Conservation (phyloP, 2,113 vertebrate species). For the Pelusios castaneus region DNA sequence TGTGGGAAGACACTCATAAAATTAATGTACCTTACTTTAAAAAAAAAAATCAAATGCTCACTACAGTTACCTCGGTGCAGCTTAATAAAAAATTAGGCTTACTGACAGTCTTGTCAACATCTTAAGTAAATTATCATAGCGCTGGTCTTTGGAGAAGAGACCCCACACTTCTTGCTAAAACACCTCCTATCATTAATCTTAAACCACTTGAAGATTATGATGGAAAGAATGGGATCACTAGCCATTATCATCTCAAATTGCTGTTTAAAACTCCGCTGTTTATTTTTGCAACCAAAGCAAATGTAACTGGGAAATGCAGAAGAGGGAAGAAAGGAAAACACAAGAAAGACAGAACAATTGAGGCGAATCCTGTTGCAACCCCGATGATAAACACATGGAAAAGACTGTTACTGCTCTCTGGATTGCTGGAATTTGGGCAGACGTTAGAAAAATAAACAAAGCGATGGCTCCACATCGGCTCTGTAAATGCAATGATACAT, state of each 20-base stretch:
- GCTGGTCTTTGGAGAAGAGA: conserved; percentile 79
- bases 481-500: conserved; percentile 2
- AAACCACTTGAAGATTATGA: conserved; percentile 91
- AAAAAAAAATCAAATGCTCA: conserved; percentile 55
- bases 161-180: conserved; percentile 69
- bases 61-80: conserved; percentile 23
- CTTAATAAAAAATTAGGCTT: conserved; percentile 74
- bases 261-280: conserved; percentile 81
- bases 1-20: conserved; percentile 35
- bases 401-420: conserved; percentile 56
- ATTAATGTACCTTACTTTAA: conserved; percentile 13
- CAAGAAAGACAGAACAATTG: conserved; percentile 61
- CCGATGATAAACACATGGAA: conserved; percentile 64
- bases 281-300: conserved; percentile 84
- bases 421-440: conserved; percentile 62
- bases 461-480: conserved; percentile 20
- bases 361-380: conserved; percentile 64
- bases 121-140: conserved; percentile 76
- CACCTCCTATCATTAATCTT: conserved; percentile 88
- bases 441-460: conserved; percentile 63
- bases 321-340: conserved; percentile 58
- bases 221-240: conserved; percentile 86
- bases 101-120: conserved; percentile 75
- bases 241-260: conserved; percentile 87
- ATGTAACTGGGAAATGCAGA: conserved; percentile 50